A percentile compares a stretch with the other conserved stretches of the same genome.
phyloP scores from a whole-genome alignment of 2,113 vertebrate species.

The Illadopsis cleaveri region DNA sequence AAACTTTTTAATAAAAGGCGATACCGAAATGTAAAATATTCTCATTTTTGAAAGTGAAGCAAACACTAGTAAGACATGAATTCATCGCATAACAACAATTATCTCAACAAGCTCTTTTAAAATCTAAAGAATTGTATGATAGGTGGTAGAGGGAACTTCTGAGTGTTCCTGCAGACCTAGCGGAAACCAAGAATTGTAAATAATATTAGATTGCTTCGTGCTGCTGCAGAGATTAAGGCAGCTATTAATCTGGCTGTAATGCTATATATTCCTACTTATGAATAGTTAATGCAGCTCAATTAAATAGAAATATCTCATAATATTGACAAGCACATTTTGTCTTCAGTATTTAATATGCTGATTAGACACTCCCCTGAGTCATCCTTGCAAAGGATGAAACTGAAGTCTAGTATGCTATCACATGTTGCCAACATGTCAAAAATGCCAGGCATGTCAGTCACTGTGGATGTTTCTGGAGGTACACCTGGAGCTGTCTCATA shows the following conservation, averaged over 20 bases:
- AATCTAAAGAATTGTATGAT: neutral
- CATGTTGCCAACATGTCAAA: neutral
- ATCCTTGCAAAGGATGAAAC: neutral
- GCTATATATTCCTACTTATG: neutral
- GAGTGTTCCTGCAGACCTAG: fast-evolving
- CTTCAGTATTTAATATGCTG: neutral
- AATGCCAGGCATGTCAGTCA: neutral
- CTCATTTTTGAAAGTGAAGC: neutral
- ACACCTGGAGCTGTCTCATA: neutral
- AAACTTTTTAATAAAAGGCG: neutral
- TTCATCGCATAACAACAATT: neutral
- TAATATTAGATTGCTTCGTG: neutral
- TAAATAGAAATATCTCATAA: neutral
- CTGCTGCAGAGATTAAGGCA: neutral
- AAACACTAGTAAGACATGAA: neutral
- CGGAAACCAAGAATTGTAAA: neutral
- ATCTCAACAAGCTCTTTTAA: neutral
- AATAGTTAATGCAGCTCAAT: neutral
- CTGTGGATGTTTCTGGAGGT: neutral
- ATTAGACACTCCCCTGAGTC: neutral
- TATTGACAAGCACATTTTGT: fast-evolving
- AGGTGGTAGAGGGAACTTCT: neutral
- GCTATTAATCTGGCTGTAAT: neutral
- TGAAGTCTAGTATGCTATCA: neutral
- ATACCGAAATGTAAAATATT: neutral